Evolutionary conservation across 2,888 invertebrate species (phyloP).

Genomic region (Oxytorus armatus): DNA sequence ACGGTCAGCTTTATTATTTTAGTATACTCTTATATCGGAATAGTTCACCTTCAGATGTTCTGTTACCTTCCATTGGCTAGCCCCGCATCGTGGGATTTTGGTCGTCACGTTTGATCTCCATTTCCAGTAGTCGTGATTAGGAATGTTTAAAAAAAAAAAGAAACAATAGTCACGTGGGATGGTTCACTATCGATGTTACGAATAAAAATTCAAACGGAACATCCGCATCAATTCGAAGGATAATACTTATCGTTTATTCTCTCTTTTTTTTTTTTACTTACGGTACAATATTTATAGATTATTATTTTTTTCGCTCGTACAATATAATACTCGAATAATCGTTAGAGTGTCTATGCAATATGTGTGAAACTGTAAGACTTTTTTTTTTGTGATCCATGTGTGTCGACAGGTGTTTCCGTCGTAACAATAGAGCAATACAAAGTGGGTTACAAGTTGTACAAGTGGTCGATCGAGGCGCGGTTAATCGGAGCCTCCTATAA

Average conservation of each 20-base stretch:
- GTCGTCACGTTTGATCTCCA: no score
- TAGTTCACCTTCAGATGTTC: no score
- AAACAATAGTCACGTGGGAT: no score
- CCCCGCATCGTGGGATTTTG: no score
- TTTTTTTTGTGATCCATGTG: conserved; percentile 53
- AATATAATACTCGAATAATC: conserved; percentile 79
- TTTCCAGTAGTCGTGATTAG: no score
- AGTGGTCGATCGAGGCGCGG: conserved; percentile 42
- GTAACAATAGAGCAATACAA: conserved; percentile 81
- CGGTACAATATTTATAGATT: conserved; percentile 82
- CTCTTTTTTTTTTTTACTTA: conserved; percentile 75
- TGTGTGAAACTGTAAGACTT: conserved; percentile 63
- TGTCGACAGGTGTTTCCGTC: conserved; percentile 66
- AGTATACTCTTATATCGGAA: no score
- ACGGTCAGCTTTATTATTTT: no score
- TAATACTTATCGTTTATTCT: conserved; percentile 81
- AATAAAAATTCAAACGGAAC: conserved; percentile 29
- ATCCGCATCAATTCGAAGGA: conserved; percentile 73
- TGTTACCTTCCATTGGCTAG: no score
- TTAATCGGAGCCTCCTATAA: conserved; percentile 20
- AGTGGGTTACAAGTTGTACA: conserved; percentile 78
- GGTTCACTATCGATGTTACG: neutral
- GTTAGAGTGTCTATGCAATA: conserved; percentile 74
- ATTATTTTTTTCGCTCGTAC: conserved; percentile 77
- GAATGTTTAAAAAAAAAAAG: no score